Conservation (phyloP, 2,797 vertebrate species). For the Pipistrellus nathusii region DNA sequence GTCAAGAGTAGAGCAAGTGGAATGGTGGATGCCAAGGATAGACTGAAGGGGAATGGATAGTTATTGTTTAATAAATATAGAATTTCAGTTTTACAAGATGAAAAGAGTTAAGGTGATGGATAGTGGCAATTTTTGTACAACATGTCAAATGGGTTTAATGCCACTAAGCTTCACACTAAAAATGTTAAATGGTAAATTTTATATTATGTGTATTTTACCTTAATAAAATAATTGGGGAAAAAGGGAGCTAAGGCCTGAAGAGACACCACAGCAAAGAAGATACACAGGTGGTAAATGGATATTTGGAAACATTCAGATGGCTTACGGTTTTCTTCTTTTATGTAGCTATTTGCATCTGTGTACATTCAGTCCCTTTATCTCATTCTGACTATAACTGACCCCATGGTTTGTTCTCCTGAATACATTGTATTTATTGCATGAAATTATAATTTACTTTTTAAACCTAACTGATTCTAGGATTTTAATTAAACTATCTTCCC, state of each 20-base stretch:
- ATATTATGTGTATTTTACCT: no score
- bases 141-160: no score
- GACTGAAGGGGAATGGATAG: neutral
- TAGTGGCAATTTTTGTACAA: no score
- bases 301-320: neutral
- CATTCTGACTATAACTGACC: neutral
- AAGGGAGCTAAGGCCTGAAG: no score
- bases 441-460: slow-evolving; percentile 1
- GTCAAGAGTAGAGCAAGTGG: neutral
- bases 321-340: neutral
- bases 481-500: neutral
- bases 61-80: no score
- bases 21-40: neutral
- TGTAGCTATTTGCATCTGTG: neutral
- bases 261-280: no score
- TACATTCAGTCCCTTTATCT: neutral
- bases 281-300: neutral
- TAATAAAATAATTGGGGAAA: no score
- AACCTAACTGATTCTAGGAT: neutral
- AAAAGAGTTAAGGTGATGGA: no score
- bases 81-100: no score
- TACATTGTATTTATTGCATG: neutral
- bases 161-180: no score
- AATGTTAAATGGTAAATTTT: no score
- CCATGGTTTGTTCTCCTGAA: neutral